These are phyloP conservation scores for Andrena camellia DNA, from an alignment of 2,888 invertebrate genomes.

Conservation along the genomic window DNA sequence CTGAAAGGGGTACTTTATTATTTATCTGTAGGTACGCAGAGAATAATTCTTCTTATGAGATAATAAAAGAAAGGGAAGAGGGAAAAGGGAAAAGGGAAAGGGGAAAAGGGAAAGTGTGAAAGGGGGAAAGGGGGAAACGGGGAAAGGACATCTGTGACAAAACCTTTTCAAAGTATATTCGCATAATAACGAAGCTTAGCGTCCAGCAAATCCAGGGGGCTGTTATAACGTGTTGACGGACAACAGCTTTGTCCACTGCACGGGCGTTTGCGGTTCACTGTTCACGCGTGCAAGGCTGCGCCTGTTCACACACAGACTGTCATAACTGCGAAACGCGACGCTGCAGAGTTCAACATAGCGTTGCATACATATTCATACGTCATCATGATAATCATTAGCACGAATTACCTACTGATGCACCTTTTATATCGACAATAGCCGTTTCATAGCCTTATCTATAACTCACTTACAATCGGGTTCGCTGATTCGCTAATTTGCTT, in stretches of 20 bases:
- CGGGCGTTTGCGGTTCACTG: slow-evolving; percentile 54
- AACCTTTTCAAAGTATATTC: slow-evolving; percentile 7
- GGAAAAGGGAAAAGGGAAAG: not conserved
- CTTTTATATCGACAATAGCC: slow-evolving; percentile 42
- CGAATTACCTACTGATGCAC: slow-evolving; percentile 56
- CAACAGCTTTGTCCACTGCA: slow-evolving; percentile 39
- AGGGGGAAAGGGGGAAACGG: not conserved
- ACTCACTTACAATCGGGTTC: slow-evolving; percentile 6
- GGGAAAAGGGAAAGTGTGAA: not conserved
- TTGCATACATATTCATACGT: slow-evolving; percentile 64
- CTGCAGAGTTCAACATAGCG: slow-evolving; percentile 41
- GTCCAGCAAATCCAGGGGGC: slow-evolving; percentile 44
- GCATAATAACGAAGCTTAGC: slow-evolving; percentile 30
- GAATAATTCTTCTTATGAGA: too few species aligned
- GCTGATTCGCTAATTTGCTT: not conserved
- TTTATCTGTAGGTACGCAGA: too few species aligned
- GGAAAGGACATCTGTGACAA: not conserved
- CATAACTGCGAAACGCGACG: slow-evolving; percentile 30
- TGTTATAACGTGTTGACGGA: slow-evolving; percentile 35
- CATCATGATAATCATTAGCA: slow-evolving; percentile 62
- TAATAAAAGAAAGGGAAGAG: too few species aligned
- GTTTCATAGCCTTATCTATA: not conserved
- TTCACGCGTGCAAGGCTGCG: slow-evolving; percentile 18
- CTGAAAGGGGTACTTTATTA: too few species aligned
- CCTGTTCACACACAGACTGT: slow-evolving; percentile 13